A percentile compares a stretch with the other conserved stretches of the same genome.
These are phyloP conservation scores for Calidris pugnax DNA, from an alignment of 2,113 vertebrate genomes.

Conservation along the genomic window DNA sequence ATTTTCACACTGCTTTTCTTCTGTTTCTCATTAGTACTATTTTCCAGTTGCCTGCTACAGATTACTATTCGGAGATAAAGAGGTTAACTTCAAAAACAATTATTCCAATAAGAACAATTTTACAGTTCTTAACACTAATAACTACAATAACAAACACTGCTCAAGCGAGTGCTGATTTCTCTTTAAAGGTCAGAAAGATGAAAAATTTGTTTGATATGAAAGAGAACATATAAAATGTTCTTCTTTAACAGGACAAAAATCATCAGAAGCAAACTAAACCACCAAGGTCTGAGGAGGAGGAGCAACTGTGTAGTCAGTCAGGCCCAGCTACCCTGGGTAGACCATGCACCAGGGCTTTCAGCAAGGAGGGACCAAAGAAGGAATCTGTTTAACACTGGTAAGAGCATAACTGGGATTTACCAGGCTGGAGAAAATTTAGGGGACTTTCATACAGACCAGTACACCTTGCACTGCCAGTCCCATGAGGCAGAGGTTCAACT, in stretches of 20 bases:
- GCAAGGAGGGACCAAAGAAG: not conserved
- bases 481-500: not conserved
- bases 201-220: not conserved
- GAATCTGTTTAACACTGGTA: not conserved
- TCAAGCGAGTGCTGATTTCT: not conserved
- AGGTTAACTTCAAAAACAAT: not conserved
- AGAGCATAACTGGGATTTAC: not conserved
- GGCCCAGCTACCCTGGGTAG: not conserved
- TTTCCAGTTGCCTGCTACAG: not conserved
- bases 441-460: not conserved
- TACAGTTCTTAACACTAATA: not conserved
- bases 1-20: not conserved
- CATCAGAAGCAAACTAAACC: not conserved
- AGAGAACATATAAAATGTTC: not conserved
- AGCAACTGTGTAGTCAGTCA: not conserved
- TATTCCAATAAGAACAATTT: not conserved
- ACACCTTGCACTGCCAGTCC: not conserved
- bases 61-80: not conserved
- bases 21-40: not conserved
- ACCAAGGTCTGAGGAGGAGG: not conserved
- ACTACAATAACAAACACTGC: not conserved
- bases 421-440: not conserved
- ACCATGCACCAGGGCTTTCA: not conserved
- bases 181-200: not conserved
- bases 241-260: not conserved